These are phyloP conservation scores for Cyclina sinensis DNA, from an alignment of 1,140 invertebrate species.

Conservation along the genomic window DNA sequence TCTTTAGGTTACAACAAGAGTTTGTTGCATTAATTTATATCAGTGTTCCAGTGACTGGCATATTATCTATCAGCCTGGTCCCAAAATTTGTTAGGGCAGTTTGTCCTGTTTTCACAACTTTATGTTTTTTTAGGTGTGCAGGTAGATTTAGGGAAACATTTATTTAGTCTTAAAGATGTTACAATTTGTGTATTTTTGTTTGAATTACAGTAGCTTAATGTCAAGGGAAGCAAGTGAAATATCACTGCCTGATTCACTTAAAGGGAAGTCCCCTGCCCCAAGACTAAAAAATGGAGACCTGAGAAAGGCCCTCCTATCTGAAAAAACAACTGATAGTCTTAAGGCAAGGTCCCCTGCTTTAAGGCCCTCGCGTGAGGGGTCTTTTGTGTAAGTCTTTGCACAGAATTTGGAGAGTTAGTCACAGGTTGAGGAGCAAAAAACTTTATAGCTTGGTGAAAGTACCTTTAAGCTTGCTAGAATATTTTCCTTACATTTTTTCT, in stretches of 20 bases:
- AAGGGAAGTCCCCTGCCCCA: background rate
- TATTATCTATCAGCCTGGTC: too few species aligned
- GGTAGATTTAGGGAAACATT: too few species aligned
- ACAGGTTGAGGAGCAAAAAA: background rate
- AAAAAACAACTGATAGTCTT: conserved; percentile 45
- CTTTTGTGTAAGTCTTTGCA: conserved; percentile 2
- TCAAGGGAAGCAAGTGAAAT: conserved; percentile 58
- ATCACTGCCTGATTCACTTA: background rate
- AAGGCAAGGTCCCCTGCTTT: conserved; percentile 30
- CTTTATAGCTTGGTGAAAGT: background rate
- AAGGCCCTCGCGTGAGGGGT: conserved; percentile 10
- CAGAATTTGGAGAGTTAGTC: background rate
- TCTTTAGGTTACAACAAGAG: too few species aligned
- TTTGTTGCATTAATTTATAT: too few species aligned
- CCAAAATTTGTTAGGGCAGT: too few species aligned
- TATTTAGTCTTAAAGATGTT: too few species aligned
- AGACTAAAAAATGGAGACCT: conserved; percentile 6
- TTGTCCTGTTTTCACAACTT: too few species aligned
- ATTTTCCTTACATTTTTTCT: background rate
- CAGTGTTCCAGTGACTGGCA: too few species aligned
- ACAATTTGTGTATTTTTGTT: too few species aligned
- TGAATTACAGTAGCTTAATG: conserved; percentile 12
- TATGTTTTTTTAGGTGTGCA: too few species aligned
- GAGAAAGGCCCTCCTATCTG: conserved; percentile 44
- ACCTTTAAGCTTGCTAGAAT: background rate